Conservation (phyloP, 2,113 vertebrate species). For the Neopipo cinnamomea region DNA sequence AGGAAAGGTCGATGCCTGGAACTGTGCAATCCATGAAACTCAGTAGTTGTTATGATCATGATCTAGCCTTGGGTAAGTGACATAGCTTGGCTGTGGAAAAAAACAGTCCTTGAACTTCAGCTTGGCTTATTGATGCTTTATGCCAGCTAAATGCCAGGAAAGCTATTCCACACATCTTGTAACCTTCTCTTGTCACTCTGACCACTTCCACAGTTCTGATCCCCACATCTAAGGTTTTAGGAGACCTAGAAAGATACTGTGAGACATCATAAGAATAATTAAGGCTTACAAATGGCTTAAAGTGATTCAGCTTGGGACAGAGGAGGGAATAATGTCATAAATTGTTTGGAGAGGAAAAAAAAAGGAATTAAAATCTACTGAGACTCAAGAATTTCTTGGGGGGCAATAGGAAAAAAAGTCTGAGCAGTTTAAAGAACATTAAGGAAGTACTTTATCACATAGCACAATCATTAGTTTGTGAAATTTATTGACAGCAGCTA, state of each 20-base stretch:
- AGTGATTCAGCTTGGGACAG: neutral
- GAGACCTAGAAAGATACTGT: neutral
- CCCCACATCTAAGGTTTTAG: neutral
- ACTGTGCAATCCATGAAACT: neutral
- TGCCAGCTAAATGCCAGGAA: neutral
- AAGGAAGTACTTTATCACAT: neutral
- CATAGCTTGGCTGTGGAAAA: neutral
- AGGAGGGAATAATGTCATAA: neutral
- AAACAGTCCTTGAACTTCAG: neutral
- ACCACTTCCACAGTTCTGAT: neutral
- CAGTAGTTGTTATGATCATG: neutral
- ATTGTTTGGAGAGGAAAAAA: neutral
- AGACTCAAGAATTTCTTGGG: neutral
- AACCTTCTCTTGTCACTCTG: neutral
- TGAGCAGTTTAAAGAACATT: neutral
- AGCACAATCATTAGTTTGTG: neutral
- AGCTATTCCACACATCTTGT: neutral
- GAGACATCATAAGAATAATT: neutral
- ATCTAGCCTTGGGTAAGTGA: neutral
- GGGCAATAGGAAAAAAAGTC: neutral
- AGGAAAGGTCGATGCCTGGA: neutral
- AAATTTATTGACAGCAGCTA: neutral
- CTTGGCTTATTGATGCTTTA: neutral
- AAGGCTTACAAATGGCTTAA: neutral
- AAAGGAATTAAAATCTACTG: neutral